Conservation (phyloP, 2,888 invertebrate species). For the Leptothorax acervorum region DNA sequence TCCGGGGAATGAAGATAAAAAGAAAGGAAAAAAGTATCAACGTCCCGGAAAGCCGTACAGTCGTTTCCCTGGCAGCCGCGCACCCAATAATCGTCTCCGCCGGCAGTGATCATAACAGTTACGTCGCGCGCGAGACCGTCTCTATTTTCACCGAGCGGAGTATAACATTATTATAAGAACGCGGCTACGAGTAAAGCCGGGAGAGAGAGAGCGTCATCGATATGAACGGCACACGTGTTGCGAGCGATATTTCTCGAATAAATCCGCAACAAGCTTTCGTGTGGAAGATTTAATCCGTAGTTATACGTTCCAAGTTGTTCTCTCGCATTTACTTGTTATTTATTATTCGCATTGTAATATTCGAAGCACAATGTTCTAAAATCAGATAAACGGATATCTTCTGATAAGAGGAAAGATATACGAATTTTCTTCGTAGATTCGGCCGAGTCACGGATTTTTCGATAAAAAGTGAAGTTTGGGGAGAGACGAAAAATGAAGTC, state of each 20-base stretch:
- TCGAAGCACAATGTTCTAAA: not conserved
- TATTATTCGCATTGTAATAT: not conserved
- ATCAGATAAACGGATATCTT: slow-evolving; percentile 4
- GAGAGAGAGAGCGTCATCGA: slow-evolving; percentile 50
- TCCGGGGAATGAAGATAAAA: slow-evolving; percentile 4
- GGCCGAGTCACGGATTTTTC: not conserved
- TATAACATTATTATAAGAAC: slow-evolving; percentile 66
- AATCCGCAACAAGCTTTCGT: slow-evolving; percentile 4
- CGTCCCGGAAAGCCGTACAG: not conserved
- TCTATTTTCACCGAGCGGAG: slow-evolving; percentile 54
- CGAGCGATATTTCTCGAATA: slow-evolving; percentile 34
- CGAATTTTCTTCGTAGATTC: not conserved
- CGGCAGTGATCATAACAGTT: slow-evolving; percentile 69
- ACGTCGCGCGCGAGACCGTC: slow-evolving; percentile 56
- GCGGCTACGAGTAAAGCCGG: slow-evolving; percentile 32
- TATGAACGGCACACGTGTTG: slow-evolving; percentile 65
- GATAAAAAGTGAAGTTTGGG: not conserved
- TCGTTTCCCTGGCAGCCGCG: slow-evolving; percentile 44
- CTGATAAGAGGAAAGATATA: not conserved
- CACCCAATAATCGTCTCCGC: slow-evolving; percentile 67
- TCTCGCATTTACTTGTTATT: slow-evolving; percentile 6
- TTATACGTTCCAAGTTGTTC: not conserved
- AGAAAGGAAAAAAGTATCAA: not conserved
- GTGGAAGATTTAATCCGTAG: slow-evolving; percentile 9
- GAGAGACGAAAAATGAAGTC: slow-evolving; percentile 23